Evolutionary conservation across 2,888 invertebrate species (phyloP).

Genomic region (Parochlus steinenii): DNA sequence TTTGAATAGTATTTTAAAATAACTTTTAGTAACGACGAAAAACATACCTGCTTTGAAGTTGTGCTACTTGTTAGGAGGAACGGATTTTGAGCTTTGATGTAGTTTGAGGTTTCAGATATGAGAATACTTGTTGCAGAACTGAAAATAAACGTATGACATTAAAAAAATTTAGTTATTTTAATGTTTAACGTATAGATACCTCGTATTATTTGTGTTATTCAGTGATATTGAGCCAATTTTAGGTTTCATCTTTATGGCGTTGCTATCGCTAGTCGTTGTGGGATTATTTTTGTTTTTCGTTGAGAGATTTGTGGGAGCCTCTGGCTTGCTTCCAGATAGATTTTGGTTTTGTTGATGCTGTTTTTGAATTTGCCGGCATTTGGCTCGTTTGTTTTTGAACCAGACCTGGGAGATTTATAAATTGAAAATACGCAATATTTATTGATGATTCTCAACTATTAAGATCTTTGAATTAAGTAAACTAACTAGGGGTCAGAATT

Average conservation of each 20-base stretch:
- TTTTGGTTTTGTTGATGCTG: constrained; percentile 28
- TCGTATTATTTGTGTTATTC: too few relatives aligned
- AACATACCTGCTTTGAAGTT: constrained; percentile 4
- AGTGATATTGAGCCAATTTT: not conserved
- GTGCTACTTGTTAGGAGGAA: constrained; percentile 1
- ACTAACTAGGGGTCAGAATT: too few relatives aligned
- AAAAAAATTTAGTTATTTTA: too few relatives aligned
- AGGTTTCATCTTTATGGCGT: constrained; percentile 1
- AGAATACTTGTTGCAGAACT: not conserved
- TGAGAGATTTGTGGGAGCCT: constrained; percentile 2
- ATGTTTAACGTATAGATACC: too few relatives aligned
- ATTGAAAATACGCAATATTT: not conserved
- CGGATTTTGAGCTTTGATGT: constrained; percentile 8
- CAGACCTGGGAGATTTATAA: constrained; percentile 55
- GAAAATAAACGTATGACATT: too few relatives aligned
- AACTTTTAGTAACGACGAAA: too few relatives aligned
- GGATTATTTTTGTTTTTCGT: too few relatives aligned
- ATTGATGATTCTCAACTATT: too few relatives aligned
- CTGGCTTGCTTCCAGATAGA: not conserved
- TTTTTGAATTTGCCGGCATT: constrained; percentile 68
- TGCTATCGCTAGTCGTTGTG: too few relatives aligned
- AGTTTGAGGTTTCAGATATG: constrained; percentile 3
- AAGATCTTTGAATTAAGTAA: too few relatives aligned
- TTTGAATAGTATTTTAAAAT: too few relatives aligned
- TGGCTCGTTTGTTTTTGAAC: constrained; percentile 93